Evolutionary conservation across 2,113 vertebrate species (phyloP).

Genomic region (Aegotheles bennettii): DNA sequence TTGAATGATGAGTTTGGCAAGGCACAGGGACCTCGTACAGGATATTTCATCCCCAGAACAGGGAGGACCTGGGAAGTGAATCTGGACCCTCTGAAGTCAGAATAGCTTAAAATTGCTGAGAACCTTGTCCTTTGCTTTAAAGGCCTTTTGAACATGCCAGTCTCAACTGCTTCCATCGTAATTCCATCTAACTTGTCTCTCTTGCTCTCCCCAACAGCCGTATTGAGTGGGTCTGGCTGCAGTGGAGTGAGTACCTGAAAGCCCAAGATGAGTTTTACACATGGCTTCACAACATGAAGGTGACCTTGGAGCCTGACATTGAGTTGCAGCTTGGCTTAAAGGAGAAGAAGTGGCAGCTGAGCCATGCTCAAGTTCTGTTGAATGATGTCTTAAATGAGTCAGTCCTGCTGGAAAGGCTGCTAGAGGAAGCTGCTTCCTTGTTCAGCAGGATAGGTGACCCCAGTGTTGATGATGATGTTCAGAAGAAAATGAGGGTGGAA

Average conservation of each 20-base stretch:
- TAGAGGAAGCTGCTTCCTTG: conserved; percentile 85
- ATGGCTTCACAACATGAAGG: conserved; percentile 82
- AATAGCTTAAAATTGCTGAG: neutral
- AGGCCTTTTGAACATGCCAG: neutral
- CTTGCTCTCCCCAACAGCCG: conserved; percentile 75
- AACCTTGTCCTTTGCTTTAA: neutral
- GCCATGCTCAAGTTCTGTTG: conserved; percentile 80
- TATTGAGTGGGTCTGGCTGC: conserved; percentile 97
- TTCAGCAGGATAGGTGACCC: conserved; percentile 86
- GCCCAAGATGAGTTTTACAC: conserved; percentile 83
- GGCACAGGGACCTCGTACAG: neutral
- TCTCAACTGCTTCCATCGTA: neutral
- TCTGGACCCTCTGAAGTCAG: neutral
- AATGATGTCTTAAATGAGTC: conserved; percentile 80
- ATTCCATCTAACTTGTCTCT: neutral
- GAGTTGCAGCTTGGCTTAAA: conserved; percentile 87
- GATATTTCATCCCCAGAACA: neutral
- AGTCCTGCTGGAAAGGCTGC: conserved; percentile 80
- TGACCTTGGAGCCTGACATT: conserved; percentile 74
- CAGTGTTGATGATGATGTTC: conserved; percentile 81
- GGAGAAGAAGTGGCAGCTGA: conserved; percentile 93
- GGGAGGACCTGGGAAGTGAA: neutral
- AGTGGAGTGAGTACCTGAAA: conserved; percentile 93
- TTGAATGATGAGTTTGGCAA: neutral
- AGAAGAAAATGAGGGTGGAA: conserved; percentile 78